These are phyloP conservation scores for Tetramorium bicarinatum DNA, from an alignment of 2,888 invertebrate species.

Conservation along the genomic window DNA sequence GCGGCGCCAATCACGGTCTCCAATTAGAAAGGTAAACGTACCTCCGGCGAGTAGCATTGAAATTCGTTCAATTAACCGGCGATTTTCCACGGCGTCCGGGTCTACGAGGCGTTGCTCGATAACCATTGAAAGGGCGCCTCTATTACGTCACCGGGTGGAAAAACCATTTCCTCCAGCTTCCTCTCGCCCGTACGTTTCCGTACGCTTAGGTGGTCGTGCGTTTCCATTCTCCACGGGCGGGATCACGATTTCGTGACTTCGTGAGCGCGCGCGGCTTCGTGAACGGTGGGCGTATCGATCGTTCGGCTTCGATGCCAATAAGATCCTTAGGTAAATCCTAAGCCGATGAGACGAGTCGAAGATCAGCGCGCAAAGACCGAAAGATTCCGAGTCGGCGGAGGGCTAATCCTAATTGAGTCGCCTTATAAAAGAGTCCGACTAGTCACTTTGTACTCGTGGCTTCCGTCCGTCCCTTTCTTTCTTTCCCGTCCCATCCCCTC, in stretches of 20 bases:
- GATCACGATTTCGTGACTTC: slow-evolving; percentile 78
- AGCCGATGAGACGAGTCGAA: slow-evolving; percentile 82
- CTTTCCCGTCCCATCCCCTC: slow-evolving; percentile 23
- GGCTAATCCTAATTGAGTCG: slow-evolving; percentile 84
- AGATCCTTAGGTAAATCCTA: slow-evolving; percentile 82
- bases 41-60: slow-evolving; percentile 25
- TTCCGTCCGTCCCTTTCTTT: slow-evolving; percentile 20
- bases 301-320: slow-evolving; percentile 76
- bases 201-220: slow-evolving; percentile 71
- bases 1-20: slow-evolving; percentile 17
- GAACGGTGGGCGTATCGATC: slow-evolving; percentile 77
- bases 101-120: slow-evolving; percentile 23
- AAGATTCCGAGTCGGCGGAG: slow-evolving; percentile 72
- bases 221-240: slow-evolving; percentile 70
- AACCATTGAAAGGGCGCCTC: slow-evolving; percentile 34
- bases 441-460: slow-evolving; percentile 61
- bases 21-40: slow-evolving; percentile 54
- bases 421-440: slow-evolving; percentile 77
- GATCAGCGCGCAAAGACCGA: slow-evolving; percentile 78
- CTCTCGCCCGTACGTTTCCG: slow-evolving; percentile 37
- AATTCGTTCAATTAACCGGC: slow-evolving; percentile 49
- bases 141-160: slow-evolving; percentile 52
- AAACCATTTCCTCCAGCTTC: slow-evolving; percentile 70
- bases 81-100: slow-evolving; percentile 15
- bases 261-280: slow-evolving; percentile 71